phyloP scores from a whole-genome alignment of 2,888 invertebrate species.

The Antheraea assamensis region DNA sequence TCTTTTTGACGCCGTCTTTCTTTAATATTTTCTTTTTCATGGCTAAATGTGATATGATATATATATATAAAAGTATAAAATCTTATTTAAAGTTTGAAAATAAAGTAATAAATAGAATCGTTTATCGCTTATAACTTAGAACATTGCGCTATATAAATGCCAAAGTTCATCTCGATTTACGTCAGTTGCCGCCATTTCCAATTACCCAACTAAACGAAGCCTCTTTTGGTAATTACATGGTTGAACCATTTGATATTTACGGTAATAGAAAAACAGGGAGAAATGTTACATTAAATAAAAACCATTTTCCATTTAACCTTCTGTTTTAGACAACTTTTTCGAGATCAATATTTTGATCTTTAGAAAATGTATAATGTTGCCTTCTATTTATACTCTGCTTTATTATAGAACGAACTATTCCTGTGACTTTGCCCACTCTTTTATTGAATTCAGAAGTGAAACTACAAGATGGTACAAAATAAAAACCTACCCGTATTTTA shows the following conservation, averaged over 20 bases:
- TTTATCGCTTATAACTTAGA: slow-evolving; percentile 19
- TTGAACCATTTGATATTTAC: not conserved
- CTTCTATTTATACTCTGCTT: not conserved
- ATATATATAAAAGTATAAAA: not conserved
- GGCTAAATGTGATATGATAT: not conserved
- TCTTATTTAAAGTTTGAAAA: not conserved
- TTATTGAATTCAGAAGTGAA: not conserved
- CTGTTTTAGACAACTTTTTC: not conserved
- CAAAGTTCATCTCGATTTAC: slow-evolving; percentile 41
- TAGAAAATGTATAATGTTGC: not conserved
- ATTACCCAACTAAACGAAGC: slow-evolving; percentile 29
- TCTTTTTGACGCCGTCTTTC: too few relatives aligned
- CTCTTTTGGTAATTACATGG: slow-evolving; percentile 26
- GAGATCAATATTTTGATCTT: not conserved
- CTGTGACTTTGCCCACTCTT: not conserved
- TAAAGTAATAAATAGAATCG: not conserved
- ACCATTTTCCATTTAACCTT: not conserved
- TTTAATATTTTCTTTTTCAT: too few relatives aligned
- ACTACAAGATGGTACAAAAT: too few relatives aligned
- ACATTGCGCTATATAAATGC: slow-evolving; percentile 33
- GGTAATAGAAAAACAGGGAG: not conserved
- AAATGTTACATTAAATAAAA: not conserved
- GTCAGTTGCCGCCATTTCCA: slow-evolving; percentile 34
- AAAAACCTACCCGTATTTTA: too few relatives aligned
- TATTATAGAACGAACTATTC: not conserved